Evolutionary conservation across 2,797 vertebrate species (phyloP), one percentile per base, ranked within the genome.

Genomic region (Acipenser transmontanus): DNA sequence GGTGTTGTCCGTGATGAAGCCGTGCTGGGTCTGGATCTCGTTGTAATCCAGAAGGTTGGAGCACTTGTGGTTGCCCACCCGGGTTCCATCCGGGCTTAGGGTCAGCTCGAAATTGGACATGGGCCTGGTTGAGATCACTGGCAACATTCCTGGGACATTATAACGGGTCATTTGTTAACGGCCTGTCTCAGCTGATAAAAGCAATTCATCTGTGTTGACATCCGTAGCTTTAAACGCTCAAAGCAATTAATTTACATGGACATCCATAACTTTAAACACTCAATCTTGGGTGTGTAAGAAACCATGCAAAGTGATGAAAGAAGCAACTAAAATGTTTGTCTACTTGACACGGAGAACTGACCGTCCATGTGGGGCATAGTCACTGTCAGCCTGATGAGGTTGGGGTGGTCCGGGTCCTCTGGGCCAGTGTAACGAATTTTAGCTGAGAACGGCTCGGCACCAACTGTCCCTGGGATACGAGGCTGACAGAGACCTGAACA

Each of bases 41-140:
- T 91, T 93, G 70, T 91, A 92, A 77, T 93, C 93, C 69, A 93
- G 78, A 56, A 95, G 79, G 77, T 91, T 95, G 77, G 92, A 94
- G 76, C 92, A 93, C 70, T 89, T 92, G 74, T 94, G 92, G 81
- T 93, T 93, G 17, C 90, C 92, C 59, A 92, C 87, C 0, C 86
- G 80, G 8, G 93, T 91, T 66, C 91, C 87, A 1, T 93, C 90
- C 0, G 89, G 90, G 71, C 92, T 93, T 63, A 94, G 87, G 0
- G 85, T 92, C 63, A 94, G 86, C 83, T 94, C 89, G 17, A 94
- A 93, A 82, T 91, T 94, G 61, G 92, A 90, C 68, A 94, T 74
- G 2, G 90, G 85, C 69, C 80, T 74, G 0, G 89, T 93, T 72
- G 91, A 93, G 78, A 93, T 89, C 69, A 93, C 89, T 0, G 91